These are phyloP conservation scores for Silvanus unidentatus DNA, from an alignment of 2,888 invertebrate genomes.

Conservation along the genomic window DNA sequence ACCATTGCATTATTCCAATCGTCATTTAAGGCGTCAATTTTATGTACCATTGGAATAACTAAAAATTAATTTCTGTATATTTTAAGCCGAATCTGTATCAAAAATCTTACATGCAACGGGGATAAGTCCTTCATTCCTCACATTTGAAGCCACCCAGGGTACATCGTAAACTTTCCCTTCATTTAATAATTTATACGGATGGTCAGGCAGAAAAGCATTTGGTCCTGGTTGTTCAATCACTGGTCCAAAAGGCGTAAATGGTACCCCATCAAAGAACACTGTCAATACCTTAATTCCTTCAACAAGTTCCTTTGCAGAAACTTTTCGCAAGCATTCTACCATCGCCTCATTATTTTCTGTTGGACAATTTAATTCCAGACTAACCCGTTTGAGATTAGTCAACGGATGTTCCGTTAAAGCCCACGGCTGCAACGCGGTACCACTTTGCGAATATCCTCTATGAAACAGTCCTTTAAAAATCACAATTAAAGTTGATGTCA, in stretches of 20 bases:
- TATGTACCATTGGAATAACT: slow-evolving; percentile 23
- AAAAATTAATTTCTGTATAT: slow-evolving; percentile 9
- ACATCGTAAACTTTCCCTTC: slow-evolving; percentile 57
- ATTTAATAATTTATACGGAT: slow-evolving; percentile 57
- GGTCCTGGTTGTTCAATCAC: slow-evolving; percentile 41
- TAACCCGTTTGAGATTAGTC: slow-evolving; percentile 56
- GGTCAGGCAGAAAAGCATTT: slow-evolving; percentile 59
- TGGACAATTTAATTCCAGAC: slow-evolving; percentile 57
- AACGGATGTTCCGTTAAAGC: slow-evolving; percentile 51
- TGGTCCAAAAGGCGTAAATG: slow-evolving; percentile 34
- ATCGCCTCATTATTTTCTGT: slow-evolving; percentile 50
- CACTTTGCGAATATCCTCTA: slow-evolving; percentile 64
- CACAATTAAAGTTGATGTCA: not conserved
- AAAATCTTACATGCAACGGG: slow-evolving; percentile 55
- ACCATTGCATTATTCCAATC: slow-evolving; percentile 34
- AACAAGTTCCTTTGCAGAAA: slow-evolving; percentile 55
- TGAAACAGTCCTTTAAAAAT: slow-evolving; percentile 48
- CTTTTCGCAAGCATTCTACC: slow-evolving; percentile 58
- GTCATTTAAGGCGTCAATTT: slow-evolving; percentile 42
- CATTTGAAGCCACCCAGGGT: slow-evolving; percentile 64
- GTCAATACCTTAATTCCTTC: slow-evolving; percentile 51
- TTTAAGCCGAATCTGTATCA: not conserved
- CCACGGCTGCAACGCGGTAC: slow-evolving; percentile 56
- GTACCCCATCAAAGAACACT: slow-evolving; percentile 50
- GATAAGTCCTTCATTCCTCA: slow-evolving; percentile 67